A percentile compares a stretch with the other conserved stretches of the same genome.
phyloP scores from a whole-genome alignment of 2,113 vertebrate genomes.

The Grammomys dolichurus region DNA sequence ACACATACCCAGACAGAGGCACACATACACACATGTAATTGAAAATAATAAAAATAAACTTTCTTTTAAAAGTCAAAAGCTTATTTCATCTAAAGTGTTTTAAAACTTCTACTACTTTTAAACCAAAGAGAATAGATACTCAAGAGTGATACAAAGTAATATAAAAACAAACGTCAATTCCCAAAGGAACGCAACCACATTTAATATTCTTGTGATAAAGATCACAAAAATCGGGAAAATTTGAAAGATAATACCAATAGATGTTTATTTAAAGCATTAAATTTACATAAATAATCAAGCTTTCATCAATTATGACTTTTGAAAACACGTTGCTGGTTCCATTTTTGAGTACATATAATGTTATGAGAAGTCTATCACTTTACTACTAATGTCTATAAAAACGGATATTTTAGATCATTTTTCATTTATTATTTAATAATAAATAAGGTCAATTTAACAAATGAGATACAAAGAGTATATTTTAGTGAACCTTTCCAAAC shows the following conservation, averaged over 20 bases:
- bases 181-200: neutral
- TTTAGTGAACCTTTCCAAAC: constrained; percentile 23
- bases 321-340: constrained; percentile 50
- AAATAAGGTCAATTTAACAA: neutral
- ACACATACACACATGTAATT: neutral
- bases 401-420: neutral
- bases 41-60: neutral
- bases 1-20: neutral
- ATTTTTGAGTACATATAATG: constrained; percentile 47
- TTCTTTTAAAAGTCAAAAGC: constrained; percentile 11
- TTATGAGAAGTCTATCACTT: neutral
- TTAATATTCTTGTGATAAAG: constrained; percentile 51
- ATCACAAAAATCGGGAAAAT: neutral
- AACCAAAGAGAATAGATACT: constrained; percentile 26
- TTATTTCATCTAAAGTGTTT: neutral
- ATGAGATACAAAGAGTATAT: constrained; percentile 15
- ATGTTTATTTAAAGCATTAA: neutral
- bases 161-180: neutral
- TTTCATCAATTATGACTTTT: constrained; percentile 12
- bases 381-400: neutral
- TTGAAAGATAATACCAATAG: neutral
- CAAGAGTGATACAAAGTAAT: constrained; percentile 50
- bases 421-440: constrained; percentile 16
- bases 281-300: neutral
- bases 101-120: neutral